Base-by-base conservation (phyloP, 2,797 vertebrate species). In the Phaenicophaeus curvirostris region DNA sequence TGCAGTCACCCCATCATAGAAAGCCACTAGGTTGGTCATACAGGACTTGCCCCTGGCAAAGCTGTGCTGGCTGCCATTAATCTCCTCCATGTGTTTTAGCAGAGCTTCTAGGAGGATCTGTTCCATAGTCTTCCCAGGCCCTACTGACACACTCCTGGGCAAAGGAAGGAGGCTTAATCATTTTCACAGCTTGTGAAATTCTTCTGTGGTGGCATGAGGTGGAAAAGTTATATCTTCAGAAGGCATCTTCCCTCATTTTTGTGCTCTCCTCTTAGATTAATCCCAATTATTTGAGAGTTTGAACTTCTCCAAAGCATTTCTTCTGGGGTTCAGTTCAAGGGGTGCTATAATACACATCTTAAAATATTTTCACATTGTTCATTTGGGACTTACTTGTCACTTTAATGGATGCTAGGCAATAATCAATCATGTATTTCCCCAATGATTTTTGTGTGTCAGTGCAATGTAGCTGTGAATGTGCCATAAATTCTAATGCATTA, bases 381-480 rank as follows among this genome's bases (percentile, higher is more conserved):
- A 23, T 57, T 46, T 74, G 37, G 61, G 35, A 42, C 30, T 71
- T 42, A 20, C 7, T 8, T 84, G 21, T 18, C 30, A 7, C 58
- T 27, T 57, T 10, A 13, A 50, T 62, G 33, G 8, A 33, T 30
- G 5, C 25, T 55, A 39, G 44, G 28, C 11, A 67, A 9, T 48
- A 59, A 37, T 55, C 39, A 51, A 33, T 42, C 6, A 5, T 21
- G 6, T 21, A 13, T 85, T 85, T 78, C 58, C 39, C 25, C 25
- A n/a, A 3, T 27, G 7, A 17, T 58, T 69, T 91, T 35, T 11
- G 5, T 37, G 51, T 93, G 35, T 33, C 30, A 13, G 13, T 67
- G 28, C 33, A 59, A 5, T 1, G 2, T n/a, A 14, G 5, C 17
- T 46, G 16, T 5, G 6, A 8, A 15, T 53, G 24, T 24, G 33